These are phyloP conservation scores for Nyctibius grandis DNA, from an alignment of 2,797 vertebrate species.

Conservation along the genomic window DNA sequence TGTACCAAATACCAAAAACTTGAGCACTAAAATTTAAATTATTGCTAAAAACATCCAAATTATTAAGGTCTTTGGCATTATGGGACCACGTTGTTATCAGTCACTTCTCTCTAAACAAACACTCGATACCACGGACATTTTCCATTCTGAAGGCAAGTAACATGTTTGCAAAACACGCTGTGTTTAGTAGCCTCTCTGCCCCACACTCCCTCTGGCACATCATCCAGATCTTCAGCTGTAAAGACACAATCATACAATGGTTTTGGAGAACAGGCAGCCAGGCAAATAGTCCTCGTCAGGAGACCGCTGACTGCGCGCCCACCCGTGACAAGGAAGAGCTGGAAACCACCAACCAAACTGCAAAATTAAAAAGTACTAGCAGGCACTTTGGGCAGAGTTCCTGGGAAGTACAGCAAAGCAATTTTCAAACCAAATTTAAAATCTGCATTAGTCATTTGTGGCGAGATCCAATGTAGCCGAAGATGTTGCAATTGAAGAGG, in stretches of 20 bases:
- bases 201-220: neutral
- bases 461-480: neutral
- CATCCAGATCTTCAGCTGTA: neutral
- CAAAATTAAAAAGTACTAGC: neutral
- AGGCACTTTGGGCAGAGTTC: neutral
- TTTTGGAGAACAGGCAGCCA: neutral
- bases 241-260: neutral
- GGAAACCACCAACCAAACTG: neutral
- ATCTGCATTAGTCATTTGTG: neutral
- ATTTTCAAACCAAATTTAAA: neutral
- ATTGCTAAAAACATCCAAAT: neutral
- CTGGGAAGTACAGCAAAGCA: neutral
- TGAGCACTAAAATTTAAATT: neutral
- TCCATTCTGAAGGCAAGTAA: neutral
- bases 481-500: conserved; percentile 27
- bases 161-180: accelerated
- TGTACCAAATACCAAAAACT: neutral
- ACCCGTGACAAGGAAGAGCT: neutral
- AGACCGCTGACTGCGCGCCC: neutral
- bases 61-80: neutral
- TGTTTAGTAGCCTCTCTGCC: neutral
- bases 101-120: neutral
- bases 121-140: neutral
- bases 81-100: neutral
- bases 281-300: neutral